Evolutionary conservation across 2,113 vertebrate genomes (phyloP), one percentile per base, ranked within the genome.

Genomic region (Cyprinodon variegatus): DNA sequence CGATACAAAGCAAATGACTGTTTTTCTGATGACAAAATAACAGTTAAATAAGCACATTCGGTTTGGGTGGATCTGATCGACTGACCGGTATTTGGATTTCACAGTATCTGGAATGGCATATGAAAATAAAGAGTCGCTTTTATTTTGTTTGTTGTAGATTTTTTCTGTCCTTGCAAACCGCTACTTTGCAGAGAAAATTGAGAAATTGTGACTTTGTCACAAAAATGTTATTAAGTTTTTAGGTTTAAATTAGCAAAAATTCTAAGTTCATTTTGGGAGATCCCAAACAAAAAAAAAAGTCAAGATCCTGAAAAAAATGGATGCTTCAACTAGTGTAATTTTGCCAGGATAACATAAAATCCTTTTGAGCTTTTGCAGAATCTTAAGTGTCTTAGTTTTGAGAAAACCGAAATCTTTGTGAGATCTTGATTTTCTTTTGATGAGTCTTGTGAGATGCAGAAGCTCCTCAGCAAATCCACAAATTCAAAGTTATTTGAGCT

Each of bases 1-100:
- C 80, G 93, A 94, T 93, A 91, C 92, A 84, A 94, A 95, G 91
- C 89, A 89, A 94, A 86, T 81, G 81, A 82, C 69, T 86, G 85
- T 82, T 88, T 89, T 82, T 67, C 82, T 86, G 61, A 15, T 38
- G 36, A 43, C 64, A 72, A 69, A 74, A 43, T 70, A 64, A 36
- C 29, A 41, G 2, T 41, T 15, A 70, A 71, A 74, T 48, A 70
- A 82, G 74, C 77, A 91, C 63, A 81, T 77, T 88, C 80, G 73
- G 72, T 85, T 89, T 91, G 62, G 86, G 65, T 63, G 76, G 78
- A 82, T 57, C 37, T 20, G 50, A 81, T 67, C 68, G 66, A 80
- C 70, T 68, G 72, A 81, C 29, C 74, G 77, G 75, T 77, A 29
- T 82, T 71, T 84, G 81, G 79, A 76, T 89, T 86, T 87, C 76